These are phyloP conservation scores for Epizoanthus stellaris DNA, from an alignment of 92 coral and sea anemone species.

Conservation along the genomic window DNA sequence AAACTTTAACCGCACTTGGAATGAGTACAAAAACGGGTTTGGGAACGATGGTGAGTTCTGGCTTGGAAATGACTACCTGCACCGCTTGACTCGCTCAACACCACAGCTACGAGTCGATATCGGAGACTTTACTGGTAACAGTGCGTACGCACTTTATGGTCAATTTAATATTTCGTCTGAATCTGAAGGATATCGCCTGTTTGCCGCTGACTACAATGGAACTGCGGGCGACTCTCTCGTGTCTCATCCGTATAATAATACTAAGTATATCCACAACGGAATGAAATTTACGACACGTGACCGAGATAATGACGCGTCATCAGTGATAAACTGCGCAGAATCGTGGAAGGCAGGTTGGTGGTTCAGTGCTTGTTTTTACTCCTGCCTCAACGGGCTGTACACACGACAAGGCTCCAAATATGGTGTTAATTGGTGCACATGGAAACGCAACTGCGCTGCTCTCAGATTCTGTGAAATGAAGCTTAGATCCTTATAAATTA, in stretches of 20 bases:
- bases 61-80: constrained; percentile 42
- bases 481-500: neutral
- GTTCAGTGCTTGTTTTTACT: constrained; percentile 19
- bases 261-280: neutral
- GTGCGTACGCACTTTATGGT: neutral
- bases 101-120: constrained; percentile 38
- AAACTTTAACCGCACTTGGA: constrained; percentile 36
- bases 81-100: constrained; percentile 17
- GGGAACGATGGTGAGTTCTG: constrained; percentile 39
- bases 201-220: constrained; percentile 28
- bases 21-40: constrained; percentile 26
- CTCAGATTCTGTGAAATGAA: constrained; percentile 33
- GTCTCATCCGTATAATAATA: too few relatives aligned
- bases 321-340: neutral
- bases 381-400: constrained; percentile 17
- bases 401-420: neutral
- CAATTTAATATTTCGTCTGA: constrained; percentile 23
- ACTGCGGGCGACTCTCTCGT: constrained; percentile 13
- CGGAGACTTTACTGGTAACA: neutral
- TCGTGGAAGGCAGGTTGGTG: constrained; percentile 27
- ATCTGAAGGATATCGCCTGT: constrained; percentile 23
- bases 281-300: constrained; percentile 36
- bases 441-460: neutral
- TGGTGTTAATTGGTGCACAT: constrained; percentile 32
- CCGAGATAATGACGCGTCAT: constrained; percentile 16